Conservation (phyloP, 2,113 vertebrate genomes). For the Oxyruncus cristatus region DNA sequence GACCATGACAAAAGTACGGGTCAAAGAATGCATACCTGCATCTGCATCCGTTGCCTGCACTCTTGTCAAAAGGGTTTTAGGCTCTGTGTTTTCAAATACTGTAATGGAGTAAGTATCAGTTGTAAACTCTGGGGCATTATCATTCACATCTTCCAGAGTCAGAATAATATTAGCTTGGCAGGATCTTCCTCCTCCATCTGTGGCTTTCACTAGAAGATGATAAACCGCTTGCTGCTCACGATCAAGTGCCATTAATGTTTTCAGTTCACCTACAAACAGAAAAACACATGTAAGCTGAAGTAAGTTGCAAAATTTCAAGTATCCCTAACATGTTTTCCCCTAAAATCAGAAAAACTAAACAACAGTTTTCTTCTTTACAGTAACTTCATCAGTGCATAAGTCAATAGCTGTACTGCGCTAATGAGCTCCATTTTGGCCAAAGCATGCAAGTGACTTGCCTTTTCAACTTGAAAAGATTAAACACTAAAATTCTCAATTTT, state of each 20-base stretch:
- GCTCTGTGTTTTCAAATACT: constrained; percentile 95
- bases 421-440: not conserved
- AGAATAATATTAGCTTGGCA: constrained; percentile 86
- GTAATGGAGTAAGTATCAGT: constrained; percentile 85
- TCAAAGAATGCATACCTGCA: constrained; percentile 72
- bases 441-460: not conserved
- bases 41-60: constrained; percentile 89
- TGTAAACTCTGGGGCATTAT: constrained; percentile 89
- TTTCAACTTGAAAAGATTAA: not conserved
- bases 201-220: constrained; percentile 82
- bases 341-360: not conserved
- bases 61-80: constrained; percentile 84
- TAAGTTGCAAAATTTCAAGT: not conserved
- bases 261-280: constrained; percentile 85
- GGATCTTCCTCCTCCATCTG: constrained; percentile 89
- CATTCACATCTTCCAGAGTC: constrained; percentile 89
- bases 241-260: constrained; percentile 84
- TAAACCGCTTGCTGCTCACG: constrained; percentile 84
- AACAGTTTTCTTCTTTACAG: not conserved
- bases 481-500: not conserved
- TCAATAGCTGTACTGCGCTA: not conserved
- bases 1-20: not conserved
- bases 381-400: not conserved
- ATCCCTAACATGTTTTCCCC: not conserved
- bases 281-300: not conserved